Percentiles rank a stretch among this genome's conserved stretches.
phyloP scores from a whole-genome alignment of 2,113 vertebrate genomes.

The Tauraco erythrolophus region DNA sequence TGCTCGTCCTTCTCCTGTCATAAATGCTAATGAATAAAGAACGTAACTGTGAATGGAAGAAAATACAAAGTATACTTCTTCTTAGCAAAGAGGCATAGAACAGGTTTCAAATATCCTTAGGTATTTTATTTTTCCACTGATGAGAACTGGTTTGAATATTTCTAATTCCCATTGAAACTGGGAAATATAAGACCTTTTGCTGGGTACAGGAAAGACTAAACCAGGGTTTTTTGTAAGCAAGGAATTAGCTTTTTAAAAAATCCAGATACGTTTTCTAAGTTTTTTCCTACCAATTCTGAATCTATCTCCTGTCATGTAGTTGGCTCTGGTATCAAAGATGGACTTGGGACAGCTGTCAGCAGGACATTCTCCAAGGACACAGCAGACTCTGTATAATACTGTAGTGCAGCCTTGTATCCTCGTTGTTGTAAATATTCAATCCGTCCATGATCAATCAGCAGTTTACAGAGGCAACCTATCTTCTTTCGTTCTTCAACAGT shows the following conservation, averaged over 20 bases:
- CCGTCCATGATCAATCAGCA: conserved; percentile 89
- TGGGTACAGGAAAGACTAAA: neutral
- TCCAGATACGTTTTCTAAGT: neutral
- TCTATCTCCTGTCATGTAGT: neutral
- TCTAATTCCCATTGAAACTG: neutral
- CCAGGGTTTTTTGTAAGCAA: neutral
- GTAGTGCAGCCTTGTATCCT: conserved; percentile 81
- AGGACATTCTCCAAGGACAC: conserved; percentile 94
- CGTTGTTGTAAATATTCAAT: conserved; percentile 81
- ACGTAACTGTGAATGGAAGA: neutral
- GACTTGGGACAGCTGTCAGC: conserved; percentile 85
- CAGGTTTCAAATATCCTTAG: neutral
- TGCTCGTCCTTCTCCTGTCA: neutral
- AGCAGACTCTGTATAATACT: conserved; percentile 77
- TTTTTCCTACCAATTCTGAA: neutral
- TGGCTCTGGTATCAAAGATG: conserved; percentile 18
- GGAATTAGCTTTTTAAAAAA: neutral
- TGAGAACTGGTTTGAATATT: neutral
- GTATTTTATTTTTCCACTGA: neutral
- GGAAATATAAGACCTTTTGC: neutral
- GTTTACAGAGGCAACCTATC: conserved; percentile 89
- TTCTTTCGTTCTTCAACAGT: conserved; percentile 82
- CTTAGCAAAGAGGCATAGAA: neutral
- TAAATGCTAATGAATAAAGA: conserved; percentile 46
- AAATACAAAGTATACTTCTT: neutral